phyloP scores from a whole-genome alignment of 2,888 invertebrate genomes.

The Trichopria drosophilae region DNA sequence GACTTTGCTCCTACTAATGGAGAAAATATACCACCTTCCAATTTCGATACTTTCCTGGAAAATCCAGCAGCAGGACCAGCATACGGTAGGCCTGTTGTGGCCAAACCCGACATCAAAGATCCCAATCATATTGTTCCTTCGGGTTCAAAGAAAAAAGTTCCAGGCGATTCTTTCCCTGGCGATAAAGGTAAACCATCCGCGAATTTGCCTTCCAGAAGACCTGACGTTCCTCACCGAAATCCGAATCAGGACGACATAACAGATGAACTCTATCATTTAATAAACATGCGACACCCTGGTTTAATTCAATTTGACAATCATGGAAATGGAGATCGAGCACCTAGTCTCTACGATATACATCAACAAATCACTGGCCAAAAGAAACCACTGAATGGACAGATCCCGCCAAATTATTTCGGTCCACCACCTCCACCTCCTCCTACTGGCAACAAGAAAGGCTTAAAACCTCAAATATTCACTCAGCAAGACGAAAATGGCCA shows the following conservation, averaged over 20 bases:
- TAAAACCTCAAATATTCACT: constrained; percentile 48
- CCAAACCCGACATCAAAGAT: constrained; percentile 41
- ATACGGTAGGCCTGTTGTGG: constrained; percentile 39
- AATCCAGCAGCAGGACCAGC: constrained; percentile 45
- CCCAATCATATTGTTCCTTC: constrained; percentile 45
- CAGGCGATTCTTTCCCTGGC: constrained; percentile 28
- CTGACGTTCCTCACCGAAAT: constrained; percentile 28
- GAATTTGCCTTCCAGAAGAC: constrained; percentile 7
- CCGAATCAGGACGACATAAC: constrained; percentile 42
- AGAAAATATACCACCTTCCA: constrained; percentile 42
- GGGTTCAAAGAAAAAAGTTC: constrained; percentile 43
- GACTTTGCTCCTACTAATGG: constrained; percentile 43
- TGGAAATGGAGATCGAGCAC: constrained; percentile 44
- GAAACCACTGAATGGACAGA: constrained; percentile 17
- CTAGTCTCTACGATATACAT: constrained; percentile 50
- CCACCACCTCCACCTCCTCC: constrained; percentile 45
- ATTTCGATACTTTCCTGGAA: constrained; percentile 42
- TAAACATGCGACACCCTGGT: constrained; percentile 52
- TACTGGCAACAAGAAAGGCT: constrained; percentile 35
- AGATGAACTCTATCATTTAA: constrained; percentile 50
- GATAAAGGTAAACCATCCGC: constrained; percentile 36
- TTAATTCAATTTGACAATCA: constrained; percentile 45
- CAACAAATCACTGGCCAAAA: constrained; percentile 44
- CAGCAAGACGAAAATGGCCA: constrained; percentile 53
- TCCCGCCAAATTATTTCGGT: constrained; percentile 43